Percentiles rank a stretch among this genome's conserved stretches.
Evolutionary conservation across 2,888 invertebrate genomes (phyloP).

Genomic region (Ectemnius lituratus): DNA sequence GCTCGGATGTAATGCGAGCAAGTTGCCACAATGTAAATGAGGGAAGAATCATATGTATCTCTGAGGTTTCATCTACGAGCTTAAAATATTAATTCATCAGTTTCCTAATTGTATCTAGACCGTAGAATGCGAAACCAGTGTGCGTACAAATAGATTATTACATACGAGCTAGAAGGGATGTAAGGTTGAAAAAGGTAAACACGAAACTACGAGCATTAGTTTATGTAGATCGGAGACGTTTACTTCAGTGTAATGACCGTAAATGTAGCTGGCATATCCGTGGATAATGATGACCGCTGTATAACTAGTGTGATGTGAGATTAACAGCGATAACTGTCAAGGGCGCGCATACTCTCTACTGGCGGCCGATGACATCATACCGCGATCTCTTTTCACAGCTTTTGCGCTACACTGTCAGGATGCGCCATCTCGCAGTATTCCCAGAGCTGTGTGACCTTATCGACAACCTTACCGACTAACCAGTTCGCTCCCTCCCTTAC

Average conservation of each 20-base stretch:
- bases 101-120: no score
- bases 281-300: slow-evolving; percentile 24
- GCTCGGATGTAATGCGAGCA: no score
- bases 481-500: no score
- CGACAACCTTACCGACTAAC: no score
- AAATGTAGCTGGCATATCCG: slow-evolving; percentile 22
- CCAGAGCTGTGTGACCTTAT: neutral
- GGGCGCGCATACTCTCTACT: slow-evolving; percentile 54
- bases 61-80: no score
- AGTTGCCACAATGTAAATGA: no score
- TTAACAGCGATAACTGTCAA: slow-evolving; percentile 64
- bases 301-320: slow-evolving; percentile 27
- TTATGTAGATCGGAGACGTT: slow-evolving; percentile 1
- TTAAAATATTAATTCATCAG: no score
- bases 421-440: slow-evolving; percentile 58
- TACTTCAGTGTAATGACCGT: slow-evolving; percentile 13
- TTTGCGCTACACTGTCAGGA: slow-evolving; percentile 25
- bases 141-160: no score
- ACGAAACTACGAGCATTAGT: neutral
- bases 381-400: slow-evolving; percentile 25
- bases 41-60: no score
- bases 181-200: neutral
- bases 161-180: no score
- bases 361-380: slow-evolving; percentile 62
- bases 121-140: no score